Evolutionary conservation across 1,140 invertebrate species (phyloP).

Genomic region (Drosophila elegans): DNA sequence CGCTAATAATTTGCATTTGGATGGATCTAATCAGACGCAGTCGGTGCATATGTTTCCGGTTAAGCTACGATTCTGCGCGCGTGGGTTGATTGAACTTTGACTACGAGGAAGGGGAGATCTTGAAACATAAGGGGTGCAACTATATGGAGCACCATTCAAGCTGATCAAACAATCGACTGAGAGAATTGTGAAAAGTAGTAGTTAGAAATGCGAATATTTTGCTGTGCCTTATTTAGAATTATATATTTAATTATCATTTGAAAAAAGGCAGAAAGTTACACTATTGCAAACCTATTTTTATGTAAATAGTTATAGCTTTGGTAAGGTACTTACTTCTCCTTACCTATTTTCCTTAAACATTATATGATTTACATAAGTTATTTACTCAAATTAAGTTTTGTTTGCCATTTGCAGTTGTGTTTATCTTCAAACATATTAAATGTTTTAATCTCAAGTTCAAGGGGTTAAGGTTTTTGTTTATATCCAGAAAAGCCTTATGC

Average conservation of each 20-base stretch:
- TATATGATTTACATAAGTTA: no score
- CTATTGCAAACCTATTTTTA: no score
- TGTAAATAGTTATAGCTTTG: no score
- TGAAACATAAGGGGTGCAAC: slow-evolving; percentile 13
- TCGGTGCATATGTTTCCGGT: slow-evolving; percentile 70
- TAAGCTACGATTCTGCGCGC: slow-evolving; percentile 31
- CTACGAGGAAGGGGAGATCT: slow-evolving; percentile 3
- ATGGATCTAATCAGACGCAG: slow-evolving; percentile 60
- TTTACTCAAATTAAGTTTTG: no score
- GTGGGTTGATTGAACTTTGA: slow-evolving; percentile 67
- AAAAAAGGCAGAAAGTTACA: no score
- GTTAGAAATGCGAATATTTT: no score
- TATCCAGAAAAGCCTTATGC: background rate
- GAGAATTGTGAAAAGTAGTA: background rate
- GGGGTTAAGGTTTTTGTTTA: background rate
- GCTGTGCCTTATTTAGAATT: no score
- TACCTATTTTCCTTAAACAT: no score
- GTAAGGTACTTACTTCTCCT: no score
- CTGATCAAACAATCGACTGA: slow-evolving; percentile 29
- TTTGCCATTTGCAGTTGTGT: no score
- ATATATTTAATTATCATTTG: no score
- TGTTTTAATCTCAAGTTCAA: background rate
- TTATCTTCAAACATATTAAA: background rate
- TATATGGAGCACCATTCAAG: slow-evolving; percentile 18
- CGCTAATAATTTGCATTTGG: slow-evolving; percentile 71